Conservation (phyloP, 2,888 invertebrate species). For the Amiota minor region DNA sequence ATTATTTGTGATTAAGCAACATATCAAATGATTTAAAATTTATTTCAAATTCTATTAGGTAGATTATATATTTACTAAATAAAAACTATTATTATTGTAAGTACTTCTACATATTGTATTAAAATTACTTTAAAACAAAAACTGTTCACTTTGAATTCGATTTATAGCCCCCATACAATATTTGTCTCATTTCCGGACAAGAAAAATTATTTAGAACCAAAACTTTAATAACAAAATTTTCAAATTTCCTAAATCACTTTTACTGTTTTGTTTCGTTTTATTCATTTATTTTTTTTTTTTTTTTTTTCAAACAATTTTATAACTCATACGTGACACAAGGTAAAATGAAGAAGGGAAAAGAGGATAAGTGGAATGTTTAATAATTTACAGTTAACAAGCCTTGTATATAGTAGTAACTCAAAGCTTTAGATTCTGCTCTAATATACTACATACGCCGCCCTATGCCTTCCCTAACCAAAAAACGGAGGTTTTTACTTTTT, state of each 20-base stretch:
- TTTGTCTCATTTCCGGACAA: no score
- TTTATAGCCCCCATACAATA: no score
- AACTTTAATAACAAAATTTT: no score
- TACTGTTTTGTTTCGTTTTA: not conserved
- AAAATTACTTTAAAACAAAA: no score
- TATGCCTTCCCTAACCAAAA: not conserved
- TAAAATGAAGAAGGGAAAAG: not conserved
- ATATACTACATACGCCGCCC: constrained; percentile 6
- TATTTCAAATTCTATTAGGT: no score
- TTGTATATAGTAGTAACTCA: constrained; percentile 27
- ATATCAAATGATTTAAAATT: no score
- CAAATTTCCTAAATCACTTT: not conserved
- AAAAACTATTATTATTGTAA: no score
- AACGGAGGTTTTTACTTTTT: constrained; percentile 44
- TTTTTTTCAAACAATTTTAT: constrained; percentile 8
- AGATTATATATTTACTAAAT: no score
- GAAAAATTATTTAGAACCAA: no score
- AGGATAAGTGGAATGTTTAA: constrained; percentile 23
- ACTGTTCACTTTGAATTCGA: no score
- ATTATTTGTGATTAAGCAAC: no score
- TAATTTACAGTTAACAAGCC: constrained; percentile 50
- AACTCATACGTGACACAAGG: not conserved
- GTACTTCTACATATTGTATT: no score
- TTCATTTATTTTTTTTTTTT: constrained; percentile 5
- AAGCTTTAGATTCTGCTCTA: constrained; percentile 26